These are phyloP conservation scores for Aramus guarauna DNA, from an alignment of 2,113 vertebrate genomes.

Conservation along the genomic window DNA sequence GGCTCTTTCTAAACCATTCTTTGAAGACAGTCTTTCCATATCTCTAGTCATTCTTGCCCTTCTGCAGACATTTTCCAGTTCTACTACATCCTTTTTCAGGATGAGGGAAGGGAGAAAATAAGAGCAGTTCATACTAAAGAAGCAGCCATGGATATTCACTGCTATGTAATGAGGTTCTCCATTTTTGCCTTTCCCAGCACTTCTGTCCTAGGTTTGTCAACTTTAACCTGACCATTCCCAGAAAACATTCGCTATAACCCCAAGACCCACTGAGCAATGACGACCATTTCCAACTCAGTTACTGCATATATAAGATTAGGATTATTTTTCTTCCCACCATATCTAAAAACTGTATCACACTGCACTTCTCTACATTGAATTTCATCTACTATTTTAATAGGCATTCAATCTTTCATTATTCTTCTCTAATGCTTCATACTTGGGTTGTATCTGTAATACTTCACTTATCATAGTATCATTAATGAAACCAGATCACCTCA, in stretches of 20 bases:
- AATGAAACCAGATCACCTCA: neutral
- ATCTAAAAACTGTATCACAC: neutral
- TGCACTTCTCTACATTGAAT: neutral
- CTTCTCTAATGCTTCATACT: neutral
- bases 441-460: neutral
- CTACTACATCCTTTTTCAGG: neutral
- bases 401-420: neutral
- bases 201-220: neutral
- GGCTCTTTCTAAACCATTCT: neutral
- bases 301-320: neutral
- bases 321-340: neutral
- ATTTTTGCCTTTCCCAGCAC: neutral
- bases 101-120: neutral
- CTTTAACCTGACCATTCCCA: neutral
- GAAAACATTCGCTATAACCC: neutral
- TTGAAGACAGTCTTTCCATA: neutral
- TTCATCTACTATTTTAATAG: neutral
- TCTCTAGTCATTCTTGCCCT: neutral
- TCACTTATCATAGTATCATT: neutral
- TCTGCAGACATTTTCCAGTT: neutral
- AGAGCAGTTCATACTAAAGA: neutral
- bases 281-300: neutral
- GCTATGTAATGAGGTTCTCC: neutral
- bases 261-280: neutral
- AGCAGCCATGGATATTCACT: neutral